These are phyloP conservation scores for Phoeniculus purpureus DNA, from an alignment of 2,797 vertebrate genomes.

Conservation along the genomic window DNA sequence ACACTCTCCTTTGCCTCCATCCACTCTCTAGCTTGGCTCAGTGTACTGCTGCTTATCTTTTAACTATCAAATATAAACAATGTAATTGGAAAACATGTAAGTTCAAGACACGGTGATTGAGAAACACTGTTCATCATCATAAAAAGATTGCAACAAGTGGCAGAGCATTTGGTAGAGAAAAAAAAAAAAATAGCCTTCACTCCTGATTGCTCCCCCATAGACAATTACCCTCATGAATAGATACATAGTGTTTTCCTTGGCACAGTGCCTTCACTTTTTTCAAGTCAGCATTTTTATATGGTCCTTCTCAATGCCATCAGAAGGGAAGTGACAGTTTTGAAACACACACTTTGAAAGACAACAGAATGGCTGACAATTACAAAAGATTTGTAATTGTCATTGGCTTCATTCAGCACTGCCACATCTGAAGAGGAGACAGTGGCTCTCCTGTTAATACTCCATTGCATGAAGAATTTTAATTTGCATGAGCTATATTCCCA, in stretches of 20 bases:
- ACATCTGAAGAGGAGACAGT: neutral
- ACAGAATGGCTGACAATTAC: neutral
- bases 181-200: neutral
- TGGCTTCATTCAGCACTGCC: neutral
- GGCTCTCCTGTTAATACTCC: neutral
- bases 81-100: slow-evolving; percentile 8
- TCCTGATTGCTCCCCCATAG: neutral
- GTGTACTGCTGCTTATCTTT: neutral
- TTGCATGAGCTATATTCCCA: neutral
- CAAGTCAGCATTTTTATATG: neutral
- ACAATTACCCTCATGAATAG: neutral
- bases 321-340: neutral
- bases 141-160: neutral
- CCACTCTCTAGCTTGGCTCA: neutral
- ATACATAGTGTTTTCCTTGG: neutral
- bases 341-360: neutral
- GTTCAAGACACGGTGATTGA: slow-evolving; percentile 14
- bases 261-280: neutral
- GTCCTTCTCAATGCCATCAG: neutral
- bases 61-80: slow-evolving; percentile 10
- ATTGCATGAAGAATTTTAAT: neutral
- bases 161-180: neutral
- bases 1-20: neutral
- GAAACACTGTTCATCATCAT: slow-evolving; percentile 2
- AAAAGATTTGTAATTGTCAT: no score